phyloP scores from a whole-genome alignment of 2,797 vertebrate genomes.

The Apogon talboti region DNA sequence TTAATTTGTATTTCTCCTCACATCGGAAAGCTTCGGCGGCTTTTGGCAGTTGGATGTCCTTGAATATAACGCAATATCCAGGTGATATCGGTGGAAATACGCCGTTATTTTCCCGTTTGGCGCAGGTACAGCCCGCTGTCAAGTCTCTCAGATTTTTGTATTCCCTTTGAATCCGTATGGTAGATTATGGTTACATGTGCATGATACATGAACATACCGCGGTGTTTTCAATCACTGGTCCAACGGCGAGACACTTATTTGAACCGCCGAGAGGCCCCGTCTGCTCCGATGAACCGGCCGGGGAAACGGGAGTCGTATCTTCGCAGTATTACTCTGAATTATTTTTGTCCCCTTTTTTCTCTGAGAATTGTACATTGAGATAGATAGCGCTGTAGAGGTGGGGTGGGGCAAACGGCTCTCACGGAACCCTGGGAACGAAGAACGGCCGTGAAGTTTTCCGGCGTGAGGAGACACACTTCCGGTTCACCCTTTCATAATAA shows the following conservation, averaged over 20 bases:
- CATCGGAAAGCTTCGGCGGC: conserved; percentile 71
- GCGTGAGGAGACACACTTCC: background rate
- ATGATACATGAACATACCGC: conserved; percentile 80
- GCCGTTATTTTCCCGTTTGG: conserved; percentile 69
- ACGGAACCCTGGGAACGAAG: conserved; percentile 89
- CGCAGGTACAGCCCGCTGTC: conserved; percentile 80
- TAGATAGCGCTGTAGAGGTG: conserved; percentile 84
- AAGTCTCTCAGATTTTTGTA: conserved; percentile 75
- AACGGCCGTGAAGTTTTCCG: conserved; percentile 51
- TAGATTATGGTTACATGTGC: conserved; percentile 82
- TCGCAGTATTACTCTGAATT: conserved; percentile 73
- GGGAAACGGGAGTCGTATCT: conserved; percentile 56
- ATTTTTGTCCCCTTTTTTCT: conserved; percentile 79
- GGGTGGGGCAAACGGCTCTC: conserved; percentile 92
- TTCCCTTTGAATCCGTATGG: conserved; percentile 79
- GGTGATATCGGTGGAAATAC: conserved; percentile 65
- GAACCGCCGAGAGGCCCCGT: conserved; percentile 59
- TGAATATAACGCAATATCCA: conserved; percentile 67
- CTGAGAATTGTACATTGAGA: conserved; percentile 83
- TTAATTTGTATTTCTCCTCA: conserved; percentile 83
- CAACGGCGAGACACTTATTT: conserved; percentile 66
- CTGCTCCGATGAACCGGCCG: conserved; percentile 58
- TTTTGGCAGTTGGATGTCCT: conserved; percentile 69
- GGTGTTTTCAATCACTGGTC: conserved; percentile 72
- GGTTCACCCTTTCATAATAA: conserved; percentile 55